Evolutionary conservation across 2,888 invertebrate genomes (phyloP), one percentile per base, ranked within the genome.

Genomic region (Acleris laterana): DNA sequence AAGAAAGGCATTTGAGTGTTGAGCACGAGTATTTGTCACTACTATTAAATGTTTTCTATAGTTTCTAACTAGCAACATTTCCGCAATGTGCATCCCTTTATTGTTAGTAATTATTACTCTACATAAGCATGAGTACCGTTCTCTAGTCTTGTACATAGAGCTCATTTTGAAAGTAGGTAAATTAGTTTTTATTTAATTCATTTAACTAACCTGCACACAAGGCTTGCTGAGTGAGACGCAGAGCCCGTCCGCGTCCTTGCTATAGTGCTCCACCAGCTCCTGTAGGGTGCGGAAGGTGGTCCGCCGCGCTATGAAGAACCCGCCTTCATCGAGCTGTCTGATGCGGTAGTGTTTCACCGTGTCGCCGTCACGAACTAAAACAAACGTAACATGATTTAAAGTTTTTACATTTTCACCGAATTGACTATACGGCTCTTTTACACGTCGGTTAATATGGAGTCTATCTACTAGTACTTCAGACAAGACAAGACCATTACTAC

Each of bases 281-380:
- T 99, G 98, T 59, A 99, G 94, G 16, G 99, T 99, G 77, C 98
- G 95, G 94, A 99, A 99, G 71, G 99, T 99, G 77, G 99, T 99
- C 85, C 99, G 95, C 78, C 99, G 95, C 66, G 99, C 99, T 81
- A 99, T 99, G 95, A 99, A 99, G 94, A 99, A 99, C 62, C 99
- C 99, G 70, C 99, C 98, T 89, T 99, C 99, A 89, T 99, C 99
- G 83, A 99, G 93, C 92, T 99, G 99, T 78, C 99, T 95, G 88
- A 99, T 99, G 84, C 99, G 96, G 94, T 99, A 99, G 93, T 99
- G 99, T 87, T 99, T 99, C 70, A 99, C 99, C 58, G 99, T 99
- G 90, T 99, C 99, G 72, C 99, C 99, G 93, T 99, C 99, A 75
- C 99, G 96, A 74, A 99, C 99, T 98, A 93, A 64, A 94, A 93